Evolutionary conservation across 2,888 invertebrate genomes (phyloP).

Genomic region (Thecocarcelia acutangulata): DNA sequence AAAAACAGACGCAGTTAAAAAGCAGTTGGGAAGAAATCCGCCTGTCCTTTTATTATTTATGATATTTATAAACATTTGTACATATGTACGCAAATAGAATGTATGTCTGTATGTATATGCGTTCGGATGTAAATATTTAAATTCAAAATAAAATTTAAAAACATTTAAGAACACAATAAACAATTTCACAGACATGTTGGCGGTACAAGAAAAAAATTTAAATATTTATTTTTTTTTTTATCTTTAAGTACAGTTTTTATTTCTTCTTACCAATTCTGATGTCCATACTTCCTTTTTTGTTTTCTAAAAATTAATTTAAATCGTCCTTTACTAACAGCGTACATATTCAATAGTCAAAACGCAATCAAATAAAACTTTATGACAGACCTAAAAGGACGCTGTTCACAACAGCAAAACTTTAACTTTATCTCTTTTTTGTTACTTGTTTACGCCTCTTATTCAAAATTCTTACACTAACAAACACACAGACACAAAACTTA

Average conservation of each 20-base stretch:
- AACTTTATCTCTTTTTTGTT: slow-evolving; percentile 1
- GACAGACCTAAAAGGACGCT: slow-evolving; percentile 46
- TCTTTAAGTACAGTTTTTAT: too few species aligned
- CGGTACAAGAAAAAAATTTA: background rate
- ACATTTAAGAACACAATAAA: too few species aligned
- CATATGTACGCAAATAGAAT: too few species aligned
- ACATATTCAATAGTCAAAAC: slow-evolving; percentile 49
- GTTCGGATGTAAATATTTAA: too few species aligned
- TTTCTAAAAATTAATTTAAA: slow-evolving; percentile 42
- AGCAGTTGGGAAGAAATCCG: slow-evolving; percentile 34
- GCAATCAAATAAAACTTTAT: slow-evolving; percentile 56
- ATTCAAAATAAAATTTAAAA: too few species aligned
- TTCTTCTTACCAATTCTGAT: background rate
- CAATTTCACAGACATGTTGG: background rate
- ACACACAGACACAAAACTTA: too few species aligned
- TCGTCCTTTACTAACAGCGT: slow-evolving; percentile 25
- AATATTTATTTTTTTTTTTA: too few species aligned
- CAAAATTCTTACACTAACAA: too few species aligned
- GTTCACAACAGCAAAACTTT: slow-evolving; percentile 33
- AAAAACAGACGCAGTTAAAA: slow-evolving; percentile 16
- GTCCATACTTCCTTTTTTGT: background rate
- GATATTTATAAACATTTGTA: background rate
- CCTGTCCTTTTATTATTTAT: slow-evolving; percentile 5
- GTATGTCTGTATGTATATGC: too few species aligned
- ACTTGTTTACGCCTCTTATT: slow-evolving; percentile 17